Conservation (phyloP, 2,888 invertebrate genomes). For the Brenthis daphne region DNA sequence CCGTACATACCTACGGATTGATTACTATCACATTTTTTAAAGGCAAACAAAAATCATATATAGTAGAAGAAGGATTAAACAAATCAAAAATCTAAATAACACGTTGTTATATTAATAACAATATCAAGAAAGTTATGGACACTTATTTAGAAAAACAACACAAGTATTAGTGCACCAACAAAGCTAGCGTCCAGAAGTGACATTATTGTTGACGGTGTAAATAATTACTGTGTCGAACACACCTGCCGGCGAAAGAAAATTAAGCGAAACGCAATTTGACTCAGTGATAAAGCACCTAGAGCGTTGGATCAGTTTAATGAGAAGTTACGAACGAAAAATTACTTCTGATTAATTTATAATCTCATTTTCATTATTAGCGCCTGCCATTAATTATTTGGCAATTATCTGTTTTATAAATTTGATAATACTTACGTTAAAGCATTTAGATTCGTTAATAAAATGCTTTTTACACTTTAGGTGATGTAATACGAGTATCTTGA, state of each 20-base stretch:
- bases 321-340: slow-evolving; percentile 76
- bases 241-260: slow-evolving; percentile 81
- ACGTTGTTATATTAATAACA: too few relatives aligned
- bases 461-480: slow-evolving; percentile 44
- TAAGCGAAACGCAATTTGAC: slow-evolving; percentile 82
- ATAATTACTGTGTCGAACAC: slow-evolving; percentile 83
- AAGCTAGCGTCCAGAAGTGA: slow-evolving; percentile 56
- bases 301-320: slow-evolving; percentile 78
- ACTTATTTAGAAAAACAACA: slow-evolving; percentile 48
- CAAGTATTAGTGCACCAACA: slow-evolving; percentile 57
- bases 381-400: slow-evolving; percentile 53
- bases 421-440: slow-evolving; percentile 44
- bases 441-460: slow-evolving; percentile 33
- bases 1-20: too few relatives aligned
- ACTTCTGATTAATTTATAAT: slow-evolving; percentile 69
- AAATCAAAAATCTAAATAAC: too few relatives aligned
- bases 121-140: too few relatives aligned
- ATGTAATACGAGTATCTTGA: too few relatives aligned
- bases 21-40: too few relatives aligned
- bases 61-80: too few relatives aligned
- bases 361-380: slow-evolving; percentile 60
- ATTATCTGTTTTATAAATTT: slow-evolving; percentile 54
- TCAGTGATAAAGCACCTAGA: slow-evolving; percentile 80
- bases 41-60: too few relatives aligned
- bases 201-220: slow-evolving; percentile 78